Conservation (phyloP, 1,140 invertebrate species). For the Eumaeus atala region DNA sequence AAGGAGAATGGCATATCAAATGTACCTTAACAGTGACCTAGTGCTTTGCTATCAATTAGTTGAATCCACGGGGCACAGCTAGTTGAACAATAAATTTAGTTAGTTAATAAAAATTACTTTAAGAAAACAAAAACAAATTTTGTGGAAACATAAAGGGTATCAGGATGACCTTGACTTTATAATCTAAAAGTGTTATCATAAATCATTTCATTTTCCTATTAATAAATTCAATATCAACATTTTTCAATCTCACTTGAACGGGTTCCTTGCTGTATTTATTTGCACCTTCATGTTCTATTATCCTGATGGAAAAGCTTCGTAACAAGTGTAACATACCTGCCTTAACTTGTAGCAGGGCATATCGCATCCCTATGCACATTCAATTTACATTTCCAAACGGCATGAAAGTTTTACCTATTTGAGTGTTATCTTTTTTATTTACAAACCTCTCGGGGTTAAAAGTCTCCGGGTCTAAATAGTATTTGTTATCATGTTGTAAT, state of each 20-base stretch:
- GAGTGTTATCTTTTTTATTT: background rate
- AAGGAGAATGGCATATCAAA: no score
- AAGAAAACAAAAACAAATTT: no score
- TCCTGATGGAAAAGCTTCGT: slow-evolving; percentile 13
- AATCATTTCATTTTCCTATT: background rate
- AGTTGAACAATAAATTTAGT: no score
- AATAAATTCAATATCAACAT: background rate
- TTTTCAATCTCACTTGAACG: background rate
- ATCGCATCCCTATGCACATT: slow-evolving; percentile 77
- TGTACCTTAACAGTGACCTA: no score
- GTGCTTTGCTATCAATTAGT: no score
- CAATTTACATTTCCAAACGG: slow-evolving; percentile 82
- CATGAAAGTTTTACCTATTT: slow-evolving; percentile 63
- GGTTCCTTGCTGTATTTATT: background rate
- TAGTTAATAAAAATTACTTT: no score
- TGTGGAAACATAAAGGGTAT: no score
- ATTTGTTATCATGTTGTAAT: background rate
- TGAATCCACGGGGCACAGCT: no score
- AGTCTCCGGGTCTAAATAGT: background rate
- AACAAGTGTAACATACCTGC: slow-evolving; percentile 47
- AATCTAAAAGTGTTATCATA: no score
- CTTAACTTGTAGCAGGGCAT: slow-evolving; percentile 67
- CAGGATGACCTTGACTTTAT: no score
- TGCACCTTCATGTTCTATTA: background rate
- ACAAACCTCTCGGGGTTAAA: background rate